These are phyloP conservation scores for Callipepla squamata DNA, from an alignment of 2,113 vertebrate species.

Conservation along the genomic window DNA sequence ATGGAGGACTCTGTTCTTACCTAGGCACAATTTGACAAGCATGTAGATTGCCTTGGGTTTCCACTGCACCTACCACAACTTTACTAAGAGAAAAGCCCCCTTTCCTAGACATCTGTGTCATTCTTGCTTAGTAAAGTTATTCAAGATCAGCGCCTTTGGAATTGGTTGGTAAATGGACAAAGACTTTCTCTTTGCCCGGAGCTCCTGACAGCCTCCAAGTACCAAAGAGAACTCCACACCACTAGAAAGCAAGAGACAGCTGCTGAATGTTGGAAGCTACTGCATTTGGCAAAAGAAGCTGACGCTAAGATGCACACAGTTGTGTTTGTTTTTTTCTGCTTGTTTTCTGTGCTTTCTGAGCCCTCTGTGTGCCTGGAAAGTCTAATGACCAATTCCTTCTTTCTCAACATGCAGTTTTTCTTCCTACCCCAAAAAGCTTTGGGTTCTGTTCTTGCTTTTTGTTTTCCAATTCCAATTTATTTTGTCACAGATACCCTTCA, in stretches of 20 bases:
- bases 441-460: slow-evolving; percentile 60
- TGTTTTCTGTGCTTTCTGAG: slow-evolving; percentile 71
- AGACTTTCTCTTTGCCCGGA: slow-evolving; percentile 72
- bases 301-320: slow-evolving; percentile 67
- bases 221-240: slow-evolving; percentile 69
- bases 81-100: slow-evolving; percentile 65
- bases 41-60: slow-evolving; percentile 70
- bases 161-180: slow-evolving; percentile 67
- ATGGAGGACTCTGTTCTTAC: slow-evolving; percentile 68
- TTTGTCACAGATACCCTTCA: slow-evolving; percentile 10
- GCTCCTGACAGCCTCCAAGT: slow-evolving; percentile 69
- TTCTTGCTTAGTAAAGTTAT: slow-evolving; percentile 71
- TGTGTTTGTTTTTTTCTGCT: slow-evolving; percentile 71
- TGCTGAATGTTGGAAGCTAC: slow-evolving; percentile 72
- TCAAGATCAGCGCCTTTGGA: slow-evolving; percentile 73
- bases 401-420: slow-evolving; percentile 66
- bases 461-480: slow-evolving; percentile 8
- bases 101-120: slow-evolving; percentile 61
- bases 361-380: slow-evolving; percentile 69
- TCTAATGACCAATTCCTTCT: slow-evolving; percentile 53
- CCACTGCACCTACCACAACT: slow-evolving; percentile 72
- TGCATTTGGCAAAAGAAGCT: slow-evolving; percentile 75
- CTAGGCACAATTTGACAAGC: slow-evolving; percentile 70
- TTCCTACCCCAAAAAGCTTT: slow-evolving; percentile 56
- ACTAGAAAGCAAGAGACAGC: slow-evolving; percentile 73